Evolutionary conservation across 2,888 invertebrate species (phyloP), one percentile per base, ranked within the genome.

Genomic region (Drosophila leonis): DNA sequence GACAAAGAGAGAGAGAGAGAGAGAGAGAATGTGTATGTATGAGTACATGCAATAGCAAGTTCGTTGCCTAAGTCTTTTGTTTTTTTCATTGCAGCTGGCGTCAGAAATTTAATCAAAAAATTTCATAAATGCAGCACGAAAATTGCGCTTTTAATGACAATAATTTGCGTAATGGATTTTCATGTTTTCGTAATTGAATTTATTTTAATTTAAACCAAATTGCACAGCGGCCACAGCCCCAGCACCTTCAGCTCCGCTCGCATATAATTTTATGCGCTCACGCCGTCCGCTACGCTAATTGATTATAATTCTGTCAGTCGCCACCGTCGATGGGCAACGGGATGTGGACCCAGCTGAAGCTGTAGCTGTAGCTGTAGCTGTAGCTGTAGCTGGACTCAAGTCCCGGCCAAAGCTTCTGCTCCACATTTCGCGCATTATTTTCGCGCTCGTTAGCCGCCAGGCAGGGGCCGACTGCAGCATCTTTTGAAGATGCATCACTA

Each of bases 131-230:
- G 80, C 88, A 72, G 55, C 62, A 65, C 74, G 77, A 73, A 90
- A 90, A 89, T 89, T 86, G 90, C 90, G 67, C 83, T 78, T 83
- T 90, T 91, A 90, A 92, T 92, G 91, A 91, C 90, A 91, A 91
- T 91, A 92, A 91, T 91, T 91, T 91, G 83, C 86, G 88, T 91
- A 91, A 91, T 91, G 91, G 91, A 91, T 92, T 92, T 92, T 88
- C 91, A 92, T 92, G 92, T 92, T 92, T 91, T 92, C 90, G 92
- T 92, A 92, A 92, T 92, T 92, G 92, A 92, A 92, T 92, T 92
- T 92, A 92, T 92, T 92, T 92, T 92, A 92, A 92, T 92, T 92
- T 92, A 92, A 88, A 82, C 87, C 76, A 88, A 88, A 84, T 88
- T 88, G 86, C 86, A 55, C 67, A 64, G 70, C 37, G 24, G 33